A percentile compares a stretch with the other conserved stretches of the same genome.
These are phyloP conservation scores for Alcis repandata DNA, from an alignment of 2,888 invertebrate species.

Conservation along the genomic window DNA sequence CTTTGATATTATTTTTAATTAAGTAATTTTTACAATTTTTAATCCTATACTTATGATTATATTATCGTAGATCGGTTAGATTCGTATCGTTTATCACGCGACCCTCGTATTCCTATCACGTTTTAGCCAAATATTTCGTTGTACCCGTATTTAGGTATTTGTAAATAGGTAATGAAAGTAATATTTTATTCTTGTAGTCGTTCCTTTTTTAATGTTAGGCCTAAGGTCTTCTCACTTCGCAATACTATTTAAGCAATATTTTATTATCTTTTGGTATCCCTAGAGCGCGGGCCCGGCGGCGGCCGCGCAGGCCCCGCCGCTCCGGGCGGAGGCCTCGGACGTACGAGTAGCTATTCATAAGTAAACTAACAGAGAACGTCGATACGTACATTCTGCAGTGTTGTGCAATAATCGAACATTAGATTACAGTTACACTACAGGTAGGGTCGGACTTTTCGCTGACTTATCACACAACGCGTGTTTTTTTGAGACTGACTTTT, in stretches of 20 bases:
- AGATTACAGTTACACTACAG: constrained; percentile 57
- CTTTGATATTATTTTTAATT: constrained; percentile 64
- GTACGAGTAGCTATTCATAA: background rate
- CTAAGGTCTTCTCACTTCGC: constrained; percentile 83
- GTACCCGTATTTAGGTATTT: constrained; percentile 77
- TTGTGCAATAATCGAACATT: constrained; percentile 82
- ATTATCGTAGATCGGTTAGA: constrained; percentile 63
- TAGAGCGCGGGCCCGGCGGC: constrained; percentile 32
- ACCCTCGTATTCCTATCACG: constrained; percentile 79
- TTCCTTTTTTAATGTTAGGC: constrained; percentile 79
- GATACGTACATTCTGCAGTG: constrained; percentile 83
- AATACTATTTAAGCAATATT: constrained; percentile 84
- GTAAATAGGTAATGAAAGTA: constrained; percentile 73
- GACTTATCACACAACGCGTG: constrained; percentile 64
- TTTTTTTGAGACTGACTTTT: constrained; percentile 73
- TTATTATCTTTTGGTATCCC: constrained; percentile 68
- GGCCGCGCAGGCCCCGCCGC: background rate
- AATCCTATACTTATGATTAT: constrained; percentile 49
- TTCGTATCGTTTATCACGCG: constrained; percentile 65
- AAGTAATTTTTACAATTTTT: constrained; percentile 45
- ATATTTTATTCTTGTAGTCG: constrained; percentile 80
- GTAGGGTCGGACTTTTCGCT: constrained; percentile 74
- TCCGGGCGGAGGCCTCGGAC: background rate
- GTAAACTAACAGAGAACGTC: constrained; percentile 64
- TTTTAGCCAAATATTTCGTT: constrained; percentile 85